Conservation (phyloP, 1,140 invertebrate genomes). For the Diuraphis noxia region DNA sequence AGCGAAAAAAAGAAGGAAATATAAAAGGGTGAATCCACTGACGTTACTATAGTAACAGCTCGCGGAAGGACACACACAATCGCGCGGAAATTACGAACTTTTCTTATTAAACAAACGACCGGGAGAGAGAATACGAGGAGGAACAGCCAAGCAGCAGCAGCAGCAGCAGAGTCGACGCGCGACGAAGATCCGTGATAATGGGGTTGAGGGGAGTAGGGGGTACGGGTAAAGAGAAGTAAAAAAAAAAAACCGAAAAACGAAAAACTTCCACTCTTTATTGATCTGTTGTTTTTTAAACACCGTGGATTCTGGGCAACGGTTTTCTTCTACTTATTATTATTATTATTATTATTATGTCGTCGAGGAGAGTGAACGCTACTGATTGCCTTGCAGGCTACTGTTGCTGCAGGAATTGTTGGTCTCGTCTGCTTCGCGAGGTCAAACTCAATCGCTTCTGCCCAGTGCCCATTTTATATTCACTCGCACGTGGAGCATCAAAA, state of each 20-base stretch:
- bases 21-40: conserved; percentile 52
- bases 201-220: neutral
- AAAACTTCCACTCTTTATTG: conserved; percentile 53
- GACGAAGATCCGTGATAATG: neutral
- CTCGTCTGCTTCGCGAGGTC: neutral
- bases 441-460: neutral
- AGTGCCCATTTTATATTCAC: neutral
- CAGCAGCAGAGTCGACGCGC: neutral
- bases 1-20: conserved; percentile 43
- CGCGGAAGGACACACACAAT: conserved; percentile 53
- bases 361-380: conserved; percentile 12
- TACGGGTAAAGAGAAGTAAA: neutral
- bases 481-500: neutral
- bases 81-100: conserved; percentile 54
- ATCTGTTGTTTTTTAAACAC: conserved; percentile 54
- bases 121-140: conserved; percentile 33
- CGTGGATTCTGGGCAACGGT: conserved; percentile 34
- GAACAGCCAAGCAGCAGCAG: neutral
- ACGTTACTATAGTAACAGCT: conserved; percentile 53
- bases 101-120: conserved; percentile 54
- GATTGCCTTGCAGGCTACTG: conserved; percentile 13
- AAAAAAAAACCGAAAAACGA: conserved; percentile 8
- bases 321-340: neutral
- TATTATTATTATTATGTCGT: conserved; percentile 46
- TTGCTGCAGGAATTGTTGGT: neutral